These are phyloP conservation scores for Drosophila kepulauana DNA, from an alignment of 1,140 invertebrate species.

Conservation along the genomic window DNA sequence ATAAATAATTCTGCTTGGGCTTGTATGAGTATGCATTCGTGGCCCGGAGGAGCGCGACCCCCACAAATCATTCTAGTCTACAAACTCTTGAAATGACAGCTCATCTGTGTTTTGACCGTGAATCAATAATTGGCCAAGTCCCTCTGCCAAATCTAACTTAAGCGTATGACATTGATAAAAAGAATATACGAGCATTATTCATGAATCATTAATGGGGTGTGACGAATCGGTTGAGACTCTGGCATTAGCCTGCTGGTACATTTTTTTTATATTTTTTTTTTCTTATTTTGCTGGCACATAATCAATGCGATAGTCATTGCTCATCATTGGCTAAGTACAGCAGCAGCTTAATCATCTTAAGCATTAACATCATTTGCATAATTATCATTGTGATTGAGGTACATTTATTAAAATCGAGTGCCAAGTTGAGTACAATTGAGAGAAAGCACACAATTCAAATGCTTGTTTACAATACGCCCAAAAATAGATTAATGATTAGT, in stretches of 20 bases:
- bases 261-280: constrained; percentile 11
- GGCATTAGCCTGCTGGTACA: constrained; percentile 61
- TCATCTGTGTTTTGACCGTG: constrained; percentile 55
- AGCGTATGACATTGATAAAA: constrained; percentile 64
- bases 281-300: constrained; percentile 51
- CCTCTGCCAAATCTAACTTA: constrained; percentile 6
- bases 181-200: constrained; percentile 19
- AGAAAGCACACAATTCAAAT: constrained; percentile 61
- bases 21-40: not conserved
- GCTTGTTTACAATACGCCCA: constrained; percentile 67
- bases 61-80: constrained; percentile 50
- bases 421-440: constrained; percentile 60
- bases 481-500: constrained; percentile 81
- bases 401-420: constrained; percentile 11
- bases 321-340: constrained; percentile 47
- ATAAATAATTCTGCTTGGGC: constrained; percentile 44
- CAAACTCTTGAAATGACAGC: constrained; percentile 25
- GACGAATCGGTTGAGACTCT: constrained; percentile 63
- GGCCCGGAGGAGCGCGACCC: constrained; percentile 17
- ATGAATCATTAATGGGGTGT: constrained; percentile 71
- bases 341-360: constrained; percentile 38
- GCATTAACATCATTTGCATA: constrained; percentile 6
- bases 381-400: constrained; percentile 40
- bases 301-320: constrained; percentile 60
- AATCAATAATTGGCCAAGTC: constrained; percentile 50